These are phyloP conservation scores for Panulirus ornatus DNA, from an alignment of 1,140 invertebrate species.

Conservation along the genomic window DNA sequence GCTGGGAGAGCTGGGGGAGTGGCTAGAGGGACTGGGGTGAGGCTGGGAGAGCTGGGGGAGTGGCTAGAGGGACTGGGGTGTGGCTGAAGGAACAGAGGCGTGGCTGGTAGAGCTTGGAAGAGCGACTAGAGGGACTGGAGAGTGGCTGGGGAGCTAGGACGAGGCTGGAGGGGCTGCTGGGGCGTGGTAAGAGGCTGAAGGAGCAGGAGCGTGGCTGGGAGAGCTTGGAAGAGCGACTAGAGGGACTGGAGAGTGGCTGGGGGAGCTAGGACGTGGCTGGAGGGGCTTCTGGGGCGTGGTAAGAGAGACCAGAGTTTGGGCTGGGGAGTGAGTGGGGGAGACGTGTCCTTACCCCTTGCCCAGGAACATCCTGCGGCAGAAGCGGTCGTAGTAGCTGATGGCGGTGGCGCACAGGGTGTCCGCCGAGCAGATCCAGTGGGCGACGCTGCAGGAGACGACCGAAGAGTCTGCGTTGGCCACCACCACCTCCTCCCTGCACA, in stretches of 20 bases:
- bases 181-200: background rate
- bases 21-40: too few species aligned
- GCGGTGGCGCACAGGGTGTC: slow-evolving; percentile 87
- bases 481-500: slow-evolving; percentile 84
- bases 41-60: too few species aligned
- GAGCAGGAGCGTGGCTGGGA: background rate
- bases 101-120: too few species aligned
- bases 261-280: too few species aligned
- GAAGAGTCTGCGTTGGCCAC: slow-evolving; percentile 83
- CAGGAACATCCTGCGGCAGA: slow-evolving; percentile 87
- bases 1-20: too few species aligned
- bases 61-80: too few species aligned
- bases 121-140: background rate
- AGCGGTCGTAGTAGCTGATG: slow-evolving; percentile 85
- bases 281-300: too few species aligned
- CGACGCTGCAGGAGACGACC: slow-evolving; percentile 85
- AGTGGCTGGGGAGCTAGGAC: too few species aligned
- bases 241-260: background rate
- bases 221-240: background rate
- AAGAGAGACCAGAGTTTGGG: too few species aligned
- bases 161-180: too few species aligned
- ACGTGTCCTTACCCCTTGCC: slow-evolving; percentile 84
- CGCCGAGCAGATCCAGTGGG: slow-evolving; percentile 87
- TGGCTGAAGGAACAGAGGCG: too few species aligned
- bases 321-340: too few species aligned